A percentile compares a stretch with the other conserved stretches of the same genome.
Conservation (phyloP, 1,140 invertebrate species). For the Antheraea mylitta region DNA sequence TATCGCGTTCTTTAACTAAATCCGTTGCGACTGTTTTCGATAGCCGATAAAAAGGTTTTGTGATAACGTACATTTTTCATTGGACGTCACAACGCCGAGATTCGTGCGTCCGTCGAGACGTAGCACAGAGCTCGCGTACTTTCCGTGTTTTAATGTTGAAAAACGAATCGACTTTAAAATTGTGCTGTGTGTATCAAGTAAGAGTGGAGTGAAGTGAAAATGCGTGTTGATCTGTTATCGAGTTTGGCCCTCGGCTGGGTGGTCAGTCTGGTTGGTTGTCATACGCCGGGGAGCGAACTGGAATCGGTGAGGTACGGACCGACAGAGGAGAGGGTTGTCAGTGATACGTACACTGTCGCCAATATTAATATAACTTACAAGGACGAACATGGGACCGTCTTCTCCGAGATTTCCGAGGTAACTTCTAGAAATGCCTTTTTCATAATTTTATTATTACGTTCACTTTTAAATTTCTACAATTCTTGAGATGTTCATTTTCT, state of each 20-base stretch:
- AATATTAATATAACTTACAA: constrained; percentile 67
- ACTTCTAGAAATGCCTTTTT: constrained; percentile 8
- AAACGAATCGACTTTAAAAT: constrained; percentile 21
- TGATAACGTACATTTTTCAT: constrained; percentile 34
- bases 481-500: too few relatives aligned
- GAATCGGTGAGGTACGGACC: constrained; percentile 56
- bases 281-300: constrained; percentile 55
- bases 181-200: constrained; percentile 9
- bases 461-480: too few relatives aligned
- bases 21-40: constrained; percentile 45
- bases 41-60: constrained; percentile 45
- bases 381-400: constrained; percentile 60
- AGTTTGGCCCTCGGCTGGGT: constrained; percentile 57
- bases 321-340: constrained; percentile 48
- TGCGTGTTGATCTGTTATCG: constrained; percentile 58
- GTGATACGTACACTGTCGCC: constrained; percentile 58
- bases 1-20: constrained; percentile 37
- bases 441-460: not conserved
- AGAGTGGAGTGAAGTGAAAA: constrained; percentile 53
- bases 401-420: constrained; percentile 66
- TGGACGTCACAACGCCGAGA: constrained; percentile 36
- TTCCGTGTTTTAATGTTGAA: constrained; percentile 30
- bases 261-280: constrained; percentile 52
- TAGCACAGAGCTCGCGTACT: constrained; percentile 26
- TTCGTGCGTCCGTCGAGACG: constrained; percentile 33